Conservation (phyloP, 2,888 invertebrate genomes). For the Ceratothoa steindachneri region DNA sequence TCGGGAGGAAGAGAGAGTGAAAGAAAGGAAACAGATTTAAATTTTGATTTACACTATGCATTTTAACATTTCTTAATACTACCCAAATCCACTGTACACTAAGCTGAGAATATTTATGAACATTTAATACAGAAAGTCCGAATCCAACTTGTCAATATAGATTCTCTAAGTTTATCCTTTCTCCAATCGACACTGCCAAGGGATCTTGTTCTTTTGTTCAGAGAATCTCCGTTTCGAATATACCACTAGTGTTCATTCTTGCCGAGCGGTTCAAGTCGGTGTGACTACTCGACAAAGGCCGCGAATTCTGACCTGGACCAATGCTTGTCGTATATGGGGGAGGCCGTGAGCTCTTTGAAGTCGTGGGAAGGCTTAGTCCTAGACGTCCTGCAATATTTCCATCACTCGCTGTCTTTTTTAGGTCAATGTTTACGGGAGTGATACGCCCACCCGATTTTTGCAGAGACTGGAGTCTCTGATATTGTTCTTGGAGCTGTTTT, state of each 20-base stretch:
- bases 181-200: not conserved
- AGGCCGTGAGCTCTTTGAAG: not conserved
- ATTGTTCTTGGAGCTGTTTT: slow-evolving; percentile 83
- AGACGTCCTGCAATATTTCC: slow-evolving; percentile 36
- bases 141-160: not conserved
- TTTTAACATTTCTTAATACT: not conserved
- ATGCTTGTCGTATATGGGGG: not conserved
- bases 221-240: not conserved
- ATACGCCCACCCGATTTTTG: slow-evolving; percentile 55
- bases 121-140: not conserved
- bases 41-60: not conserved
- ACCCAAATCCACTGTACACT: not conserved
- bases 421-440: slow-evolving; percentile 29
- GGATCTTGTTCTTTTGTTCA: not conserved
- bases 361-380: slow-evolving; percentile 15
- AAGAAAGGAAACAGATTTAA: too few relatives aligned
- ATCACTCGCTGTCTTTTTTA: slow-evolving; percentile 46
- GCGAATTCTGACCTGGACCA: not conserved
- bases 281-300: not conserved
- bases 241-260: not conserved
- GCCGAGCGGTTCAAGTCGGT: not conserved
- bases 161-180: too few relatives aligned
- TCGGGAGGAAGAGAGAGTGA: too few relatives aligned
- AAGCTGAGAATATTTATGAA: not conserved
- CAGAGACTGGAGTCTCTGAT: slow-evolving; percentile 79